phyloP scores from a whole-genome alignment of 2,888 invertebrate genomes.

The Heliconius hortense region DNA sequence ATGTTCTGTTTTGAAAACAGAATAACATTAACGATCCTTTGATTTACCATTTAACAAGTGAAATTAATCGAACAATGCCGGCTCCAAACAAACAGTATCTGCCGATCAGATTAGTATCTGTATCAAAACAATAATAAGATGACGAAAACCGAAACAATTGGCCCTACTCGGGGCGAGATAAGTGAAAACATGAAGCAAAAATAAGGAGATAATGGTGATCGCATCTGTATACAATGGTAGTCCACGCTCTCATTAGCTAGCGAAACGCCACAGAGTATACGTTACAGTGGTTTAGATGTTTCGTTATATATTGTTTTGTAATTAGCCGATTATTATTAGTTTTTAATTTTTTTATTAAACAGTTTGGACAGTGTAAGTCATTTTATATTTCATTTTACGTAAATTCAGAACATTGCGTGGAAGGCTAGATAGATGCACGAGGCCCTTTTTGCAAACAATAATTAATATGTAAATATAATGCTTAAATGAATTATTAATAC shows the following conservation, averaged over 20 bases:
- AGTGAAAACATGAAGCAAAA: constrained; percentile 76
- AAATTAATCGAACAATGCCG: constrained; percentile 40
- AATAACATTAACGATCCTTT: constrained; percentile 3
- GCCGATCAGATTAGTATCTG: constrained; percentile 47
- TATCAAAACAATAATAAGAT: constrained; percentile 54
- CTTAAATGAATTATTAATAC: too few relatives aligned
- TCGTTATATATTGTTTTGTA: constrained; percentile 19
- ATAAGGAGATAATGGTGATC: constrained; percentile 73
- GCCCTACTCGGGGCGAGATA: constrained; percentile 70
- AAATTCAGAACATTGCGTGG: too few relatives aligned
- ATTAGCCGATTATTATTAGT: background rate
- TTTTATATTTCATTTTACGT: background rate
- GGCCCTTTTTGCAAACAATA: too few relatives aligned
- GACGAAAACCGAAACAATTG: constrained; percentile 75
- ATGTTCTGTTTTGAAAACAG: too few relatives aligned
- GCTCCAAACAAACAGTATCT: constrained; percentile 45
- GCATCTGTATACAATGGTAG: constrained; percentile 78
- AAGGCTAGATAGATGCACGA: too few relatives aligned
- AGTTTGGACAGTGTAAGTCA: background rate
- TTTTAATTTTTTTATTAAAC: background rate
- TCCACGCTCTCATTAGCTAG: constrained; percentile 78
- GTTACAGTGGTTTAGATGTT: constrained; percentile 22
- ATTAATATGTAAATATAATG: too few relatives aligned
- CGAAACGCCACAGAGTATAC: constrained; percentile 36
- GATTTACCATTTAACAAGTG: constrained; percentile 30